These are phyloP conservation scores for Phymorhynchus buccinoides DNA, from an alignment of 1,140 invertebrate genomes.

Conservation along the genomic window DNA sequence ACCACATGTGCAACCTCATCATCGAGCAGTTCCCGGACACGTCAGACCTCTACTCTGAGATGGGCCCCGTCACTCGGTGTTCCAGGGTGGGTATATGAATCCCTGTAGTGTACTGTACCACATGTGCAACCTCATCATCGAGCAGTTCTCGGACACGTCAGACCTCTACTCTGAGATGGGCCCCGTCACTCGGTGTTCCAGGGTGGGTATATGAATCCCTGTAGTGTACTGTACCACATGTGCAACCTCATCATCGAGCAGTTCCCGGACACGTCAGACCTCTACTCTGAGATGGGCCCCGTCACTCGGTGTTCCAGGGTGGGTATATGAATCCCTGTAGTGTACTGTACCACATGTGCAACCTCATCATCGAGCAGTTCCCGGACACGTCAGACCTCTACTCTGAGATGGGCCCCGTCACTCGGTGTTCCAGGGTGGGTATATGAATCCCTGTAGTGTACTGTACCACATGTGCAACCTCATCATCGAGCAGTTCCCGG, in stretches of 20 bases:
- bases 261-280: slow-evolving; percentile 91
- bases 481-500: slow-evolving; percentile 96
- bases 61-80: slow-evolving; percentile 80
- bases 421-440: slow-evolving; percentile 82
- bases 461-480: slow-evolving; percentile 97
- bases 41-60: slow-evolving; percentile 97
- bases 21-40: slow-evolving; percentile 94
- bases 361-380: slow-evolving; percentile 97
- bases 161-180: slow-evolving; percentile 84
- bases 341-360: slow-evolving; percentile 97
- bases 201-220: slow-evolving; percentile 69
- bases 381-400: slow-evolving; percentile 94
- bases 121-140: too few relatives aligned
- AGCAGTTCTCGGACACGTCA: too few relatives aligned
- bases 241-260: slow-evolving; percentile 98
- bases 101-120: too few relatives aligned
- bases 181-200: slow-evolving; percentile 81
- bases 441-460: too few relatives aligned
- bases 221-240: slow-evolving; percentile 96
- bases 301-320: slow-evolving; percentile 82
- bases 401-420: slow-evolving; percentile 84
- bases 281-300: slow-evolving; percentile 92
- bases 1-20: slow-evolving; percentile 97
- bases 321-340: too few relatives aligned
- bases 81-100: slow-evolving; percentile 77